Percentiles rank a stretch among this genome's conserved stretches.
Conservation (phyloP, 1,140 invertebrate genomes). For the Brachionus rubens region DNA sequence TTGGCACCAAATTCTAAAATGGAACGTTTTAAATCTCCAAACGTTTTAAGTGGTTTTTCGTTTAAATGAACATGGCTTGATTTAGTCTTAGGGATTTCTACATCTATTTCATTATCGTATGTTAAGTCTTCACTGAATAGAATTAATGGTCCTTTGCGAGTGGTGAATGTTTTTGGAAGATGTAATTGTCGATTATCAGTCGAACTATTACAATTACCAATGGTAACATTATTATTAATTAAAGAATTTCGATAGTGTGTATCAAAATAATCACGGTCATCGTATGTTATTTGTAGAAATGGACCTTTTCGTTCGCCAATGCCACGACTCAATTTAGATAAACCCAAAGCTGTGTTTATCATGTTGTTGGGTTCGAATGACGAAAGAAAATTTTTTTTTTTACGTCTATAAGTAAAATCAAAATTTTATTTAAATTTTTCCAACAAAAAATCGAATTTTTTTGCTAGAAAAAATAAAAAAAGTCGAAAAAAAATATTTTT, state of each 20-base stretch:
- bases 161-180: constrained; percentile 59
- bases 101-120: constrained; percentile 47
- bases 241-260: not conserved
- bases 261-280: not conserved
- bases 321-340: constrained; percentile 29
- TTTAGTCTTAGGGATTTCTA: constrained; percentile 29
- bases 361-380: not conserved
- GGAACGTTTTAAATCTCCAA: constrained; percentile 57
- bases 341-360: constrained; percentile 26
- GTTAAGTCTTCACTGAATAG: constrained; percentile 59
- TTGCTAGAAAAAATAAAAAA: too few species aligned
- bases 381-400: too few species aligned
- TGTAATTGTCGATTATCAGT: constrained; percentile 48
- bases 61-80: too few species aligned
- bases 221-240: not conserved
- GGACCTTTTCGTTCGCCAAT: constrained; percentile 22
- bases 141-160: constrained; percentile 57
- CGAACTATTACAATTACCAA: not conserved
- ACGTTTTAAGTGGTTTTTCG: constrained; percentile 51
- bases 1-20: constrained; percentile 56
- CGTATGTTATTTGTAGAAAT: constrained; percentile 16
- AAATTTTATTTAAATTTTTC: too few species aligned
- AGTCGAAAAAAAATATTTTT: too few species aligned
- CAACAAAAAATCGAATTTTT: too few species aligned
- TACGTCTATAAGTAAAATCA: too few species aligned